Conservation (phyloP, 53 echinoderm and acorn worm genomes). For the Echinometra lucunter region DNA sequence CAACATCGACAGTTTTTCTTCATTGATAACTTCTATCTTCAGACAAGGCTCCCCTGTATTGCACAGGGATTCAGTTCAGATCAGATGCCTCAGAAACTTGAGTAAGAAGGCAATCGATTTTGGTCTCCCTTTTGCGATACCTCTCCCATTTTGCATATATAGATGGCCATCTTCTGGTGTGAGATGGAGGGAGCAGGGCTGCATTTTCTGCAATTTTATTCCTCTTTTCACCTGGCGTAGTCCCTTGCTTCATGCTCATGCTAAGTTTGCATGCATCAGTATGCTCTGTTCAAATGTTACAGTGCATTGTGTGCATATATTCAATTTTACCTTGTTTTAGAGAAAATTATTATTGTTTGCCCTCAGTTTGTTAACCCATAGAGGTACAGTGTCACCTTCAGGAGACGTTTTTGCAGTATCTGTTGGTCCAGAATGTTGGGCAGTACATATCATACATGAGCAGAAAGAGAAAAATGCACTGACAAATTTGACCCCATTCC, state of each 20-base stretch:
- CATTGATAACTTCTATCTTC: neutral
- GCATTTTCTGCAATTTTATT: slow-evolving; percentile 29
- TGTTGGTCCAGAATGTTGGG: too few relatives aligned
- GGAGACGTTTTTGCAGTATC: too few relatives aligned
- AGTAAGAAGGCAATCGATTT: slow-evolving; percentile 22
- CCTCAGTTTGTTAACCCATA: too few relatives aligned
- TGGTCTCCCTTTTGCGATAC: neutral
- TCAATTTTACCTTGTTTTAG: neutral
- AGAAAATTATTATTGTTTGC: neutral
- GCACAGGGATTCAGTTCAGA: neutral
- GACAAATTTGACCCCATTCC: too few relatives aligned
- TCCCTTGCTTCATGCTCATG: neutral
- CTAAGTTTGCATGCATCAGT: neutral
- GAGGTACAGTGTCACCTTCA: too few relatives aligned
- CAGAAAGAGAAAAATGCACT: too few relatives aligned
- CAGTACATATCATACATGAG: too few relatives aligned
- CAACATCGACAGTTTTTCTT: neutral
- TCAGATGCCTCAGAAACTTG: neutral
- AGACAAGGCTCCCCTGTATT: neutral
- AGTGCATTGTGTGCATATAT: neutral
- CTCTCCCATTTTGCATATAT: neutral
- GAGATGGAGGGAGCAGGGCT: neutral
- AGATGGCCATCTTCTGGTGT: neutral
- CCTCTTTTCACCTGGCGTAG: neutral
- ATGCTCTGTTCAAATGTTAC: neutral